Conservation (phyloP, 2,888 invertebrate genomes). For the Philhelius pedissequus region DNA sequence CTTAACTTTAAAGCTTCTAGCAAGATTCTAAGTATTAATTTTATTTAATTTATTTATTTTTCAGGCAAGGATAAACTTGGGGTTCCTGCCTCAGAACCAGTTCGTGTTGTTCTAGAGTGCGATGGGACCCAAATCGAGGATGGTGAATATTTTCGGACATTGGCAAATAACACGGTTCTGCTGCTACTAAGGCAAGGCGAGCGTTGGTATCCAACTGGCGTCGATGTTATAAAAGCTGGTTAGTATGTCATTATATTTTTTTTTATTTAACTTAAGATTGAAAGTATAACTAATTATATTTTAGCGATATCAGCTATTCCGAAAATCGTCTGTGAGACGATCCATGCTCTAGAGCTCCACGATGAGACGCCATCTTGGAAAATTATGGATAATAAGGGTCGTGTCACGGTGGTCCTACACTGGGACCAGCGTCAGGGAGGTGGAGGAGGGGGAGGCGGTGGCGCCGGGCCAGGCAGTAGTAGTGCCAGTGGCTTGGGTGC, state of each 20-base stretch:
- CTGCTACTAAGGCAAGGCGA: constrained; percentile 93
- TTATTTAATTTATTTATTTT: constrained; percentile 8
- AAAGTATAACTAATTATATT: constrained; percentile 71
- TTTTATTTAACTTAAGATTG: not conserved
- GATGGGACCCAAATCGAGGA: constrained; percentile 98
- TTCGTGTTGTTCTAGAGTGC: constrained; percentile 93
- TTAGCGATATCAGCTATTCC: constrained; percentile 97
- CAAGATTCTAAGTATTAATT: not conserved
- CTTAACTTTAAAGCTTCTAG: not conserved
- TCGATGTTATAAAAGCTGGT: constrained; percentile 97
- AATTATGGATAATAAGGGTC: constrained; percentile 98
- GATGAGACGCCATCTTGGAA: constrained; percentile 99
- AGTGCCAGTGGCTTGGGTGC: constrained; percentile 71
- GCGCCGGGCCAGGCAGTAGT: constrained; percentile 75
- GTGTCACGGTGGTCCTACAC: constrained; percentile 96
- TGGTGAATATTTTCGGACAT: constrained; percentile 96
- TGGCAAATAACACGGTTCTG: constrained; percentile 94
- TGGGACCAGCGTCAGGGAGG: constrained; percentile 94
- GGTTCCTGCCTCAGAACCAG: constrained; percentile 91
- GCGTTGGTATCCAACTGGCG: constrained; percentile 95
- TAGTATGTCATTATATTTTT: constrained; percentile 72
- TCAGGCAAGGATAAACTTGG: constrained; percentile 93
- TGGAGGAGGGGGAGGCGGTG: constrained; percentile 78
- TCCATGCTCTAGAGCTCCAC: constrained; percentile 95
- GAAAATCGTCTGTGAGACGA: constrained; percentile 97